Base-by-base conservation (phyloP, 2,888 invertebrate species). In the Heliconius charithonia region DNA sequence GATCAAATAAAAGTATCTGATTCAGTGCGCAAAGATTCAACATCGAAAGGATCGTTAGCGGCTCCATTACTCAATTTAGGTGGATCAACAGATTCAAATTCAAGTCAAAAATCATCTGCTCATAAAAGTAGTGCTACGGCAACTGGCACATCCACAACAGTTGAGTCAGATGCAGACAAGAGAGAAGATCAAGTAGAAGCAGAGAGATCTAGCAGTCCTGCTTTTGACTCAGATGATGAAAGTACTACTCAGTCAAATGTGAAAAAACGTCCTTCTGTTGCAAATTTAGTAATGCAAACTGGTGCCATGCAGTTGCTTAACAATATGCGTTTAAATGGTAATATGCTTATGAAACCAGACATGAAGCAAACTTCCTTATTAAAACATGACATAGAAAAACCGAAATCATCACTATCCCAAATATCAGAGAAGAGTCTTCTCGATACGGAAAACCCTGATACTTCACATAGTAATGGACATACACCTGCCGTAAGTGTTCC, bases 171-270 rank as follows among this genome's bases (percentile, higher is more conserved):
- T 79, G 90, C 89, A 75, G 94, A 95, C 67, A 95, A 93, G 81
- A 95, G 90, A 87, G 93, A 95, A 87, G 92, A 92, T 83, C 94
- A 93, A 83, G 92, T 95, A 16, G 96, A 97, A 87, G 95, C 96
- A 63, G 97, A 98, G 88, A 95, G 98, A 66, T 98, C 98, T 0
- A 98, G 98, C 86, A 98, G 98, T 89, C 97, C 98, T 1, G 98
- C 98, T 0, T 99, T 99, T 88, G 99, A 99, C 86, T 99, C 99
- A 0, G 99, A 99, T 88, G 98, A 99, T 81, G 99, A 99, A 86
- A 97, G 97, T 81, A 96, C 96, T 0, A 95, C 96, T 0, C 96
- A 96, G 81, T 92, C 95, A 0, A 95, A 95, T 78, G 85, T 94
- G 0, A 95, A 96, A 82, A 97, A 97, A 86, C 93, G 96, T 69